Base-by-base conservation (phyloP, 2,797 vertebrate genomes). In the Zalophus californianus region DNA sequence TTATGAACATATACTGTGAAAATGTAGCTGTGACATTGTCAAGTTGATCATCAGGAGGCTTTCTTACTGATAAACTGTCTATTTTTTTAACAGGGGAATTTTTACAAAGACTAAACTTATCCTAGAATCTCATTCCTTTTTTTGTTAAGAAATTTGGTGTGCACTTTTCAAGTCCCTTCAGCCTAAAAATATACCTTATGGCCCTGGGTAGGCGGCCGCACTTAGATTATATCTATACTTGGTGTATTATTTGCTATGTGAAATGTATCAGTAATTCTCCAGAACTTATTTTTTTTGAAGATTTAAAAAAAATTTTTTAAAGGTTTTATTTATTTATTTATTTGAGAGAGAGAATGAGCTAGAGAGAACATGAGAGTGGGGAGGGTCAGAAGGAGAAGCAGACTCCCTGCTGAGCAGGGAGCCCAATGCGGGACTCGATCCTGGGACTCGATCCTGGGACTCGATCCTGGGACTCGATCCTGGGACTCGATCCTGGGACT, bases 1-100 rank as follows among this genome's bases (percentile, higher is more conserved):
- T 97, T 91, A 91, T 79, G 83, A 95, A 66, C 86, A 78, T 77
- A 95, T 48, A 95, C 92, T 93, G 96, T 72, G 93, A 94, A 87
- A 88, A 89, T 35, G 84, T 70, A 77, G 75, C 35, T 41, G 13
- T 50, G 32, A 92, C 73, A 21, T 21, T 86, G 70, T 86, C 64
- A 90, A 18, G 18, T 11, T 90, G 84, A 48, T 92, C 68, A 92
- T 82, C 21, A 66, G 35, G 48, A 82, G 44, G 32, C 64, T 70
- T 72, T 88, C 91, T 72, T 70, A 70, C 75, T 9, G 16, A 77
- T 68, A 90, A 21, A 56, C 32, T 92, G 27, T 60, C 56, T 86
- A 23, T 13, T 91, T 10, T 92, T 89, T 93, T 83, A 86, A 84
- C 86, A 82, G n/a, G 8, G 29, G 15, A 78, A 86, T 94, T 78